Percentiles rank a stretch among this genome's conserved stretches.
phyloP scores from a whole-genome alignment of 1,140 invertebrate genomes.

The Scaptomyza graminum region DNA sequence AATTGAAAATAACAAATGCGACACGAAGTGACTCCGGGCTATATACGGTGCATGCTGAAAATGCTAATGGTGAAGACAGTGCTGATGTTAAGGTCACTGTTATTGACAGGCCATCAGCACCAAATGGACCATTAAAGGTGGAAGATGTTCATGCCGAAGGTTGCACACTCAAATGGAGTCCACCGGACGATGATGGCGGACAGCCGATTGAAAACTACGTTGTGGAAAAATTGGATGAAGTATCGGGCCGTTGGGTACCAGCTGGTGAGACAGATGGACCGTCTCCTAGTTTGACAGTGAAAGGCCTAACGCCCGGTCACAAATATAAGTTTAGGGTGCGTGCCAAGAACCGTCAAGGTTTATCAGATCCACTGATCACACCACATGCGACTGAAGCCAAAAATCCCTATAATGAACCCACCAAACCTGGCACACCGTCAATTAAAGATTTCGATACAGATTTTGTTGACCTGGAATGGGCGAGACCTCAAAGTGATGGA shows the following conservation, averaged over 20 bases:
- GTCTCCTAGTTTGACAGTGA: constrained; percentile 88
- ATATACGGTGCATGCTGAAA: constrained; percentile 96
- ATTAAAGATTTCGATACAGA: constrained; percentile 96
- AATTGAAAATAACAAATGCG: constrained; percentile 93
- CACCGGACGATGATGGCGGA: constrained; percentile 95
- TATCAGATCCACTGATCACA: constrained; percentile 96
- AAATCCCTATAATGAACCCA: constrained; percentile 97
- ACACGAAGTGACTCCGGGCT: constrained; percentile 94
- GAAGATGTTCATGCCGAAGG: constrained; percentile 92
- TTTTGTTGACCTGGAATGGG: constrained; percentile 98
- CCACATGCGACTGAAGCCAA: constrained; percentile 97
- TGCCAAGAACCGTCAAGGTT: constrained; percentile 97
- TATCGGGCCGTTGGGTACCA: constrained; percentile 95
- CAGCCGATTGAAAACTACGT: constrained; percentile 95
- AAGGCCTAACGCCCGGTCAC: constrained; percentile 93
- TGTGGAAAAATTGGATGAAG: constrained; percentile 97
- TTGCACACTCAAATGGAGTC: constrained; percentile 90
- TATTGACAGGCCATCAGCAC: constrained; percentile 94
- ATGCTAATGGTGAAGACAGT: constrained; percentile 95
- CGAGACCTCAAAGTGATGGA: constrained; percentile 92
- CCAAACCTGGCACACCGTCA: constrained; percentile 93
- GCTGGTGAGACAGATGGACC: constrained; percentile 95
- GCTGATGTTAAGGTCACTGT: constrained; percentile 97
- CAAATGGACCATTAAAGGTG: constrained; percentile 95
- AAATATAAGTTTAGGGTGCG: constrained; percentile 98